A percentile compares a stretch with the other conserved stretches of the same genome.
Evolutionary conservation across 2,888 invertebrate species (phyloP).

Genomic region (Octonoba sinensis): DNA sequence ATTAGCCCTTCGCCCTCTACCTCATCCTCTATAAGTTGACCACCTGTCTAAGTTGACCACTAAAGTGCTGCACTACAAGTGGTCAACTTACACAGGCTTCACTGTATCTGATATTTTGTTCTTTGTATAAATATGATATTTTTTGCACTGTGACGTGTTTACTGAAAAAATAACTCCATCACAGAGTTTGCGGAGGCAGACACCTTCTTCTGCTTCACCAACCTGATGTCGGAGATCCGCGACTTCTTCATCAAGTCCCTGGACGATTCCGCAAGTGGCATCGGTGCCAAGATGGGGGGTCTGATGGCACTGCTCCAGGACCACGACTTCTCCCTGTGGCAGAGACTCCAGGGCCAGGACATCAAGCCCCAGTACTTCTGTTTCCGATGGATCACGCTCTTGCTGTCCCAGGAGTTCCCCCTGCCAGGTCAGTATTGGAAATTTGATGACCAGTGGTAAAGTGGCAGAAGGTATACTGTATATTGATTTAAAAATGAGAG

Average conservation of each 20-base stretch:
- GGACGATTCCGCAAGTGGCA: slow-evolving; percentile 83
- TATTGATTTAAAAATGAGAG: too few species aligned
- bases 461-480: too few species aligned
- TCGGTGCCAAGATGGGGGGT: slow-evolving; percentile 88
- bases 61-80: too few species aligned
- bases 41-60: too few species aligned
- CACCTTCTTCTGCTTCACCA: slow-evolving; percentile 98
- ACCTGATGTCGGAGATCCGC: slow-evolving; percentile 96
- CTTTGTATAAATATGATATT: too few species aligned
- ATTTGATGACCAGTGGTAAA: background rate
- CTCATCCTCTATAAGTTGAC: too few species aligned
- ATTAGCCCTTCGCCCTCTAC: too few species aligned
- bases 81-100: too few species aligned
- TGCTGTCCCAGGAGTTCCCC: slow-evolving; percentile 97
- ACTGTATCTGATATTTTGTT: too few species aligned
- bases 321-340: slow-evolving; percentile 84
- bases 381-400: slow-evolving; percentile 95
- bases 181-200: slow-evolving; percentile 94
- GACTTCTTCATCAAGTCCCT: slow-evolving; percentile 97
- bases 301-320: slow-evolving; percentile 82
- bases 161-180: too few species aligned
- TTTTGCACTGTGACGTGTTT: too few species aligned
- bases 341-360: slow-evolving; percentile 84
- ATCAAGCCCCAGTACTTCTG: slow-evolving; percentile 96
- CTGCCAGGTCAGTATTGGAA: slow-evolving; percentile 77